Percentiles rank a stretch among this genome's conserved stretches.
Conservation (phyloP, 2,888 invertebrate genomes). For the Synergus japonicus region DNA sequence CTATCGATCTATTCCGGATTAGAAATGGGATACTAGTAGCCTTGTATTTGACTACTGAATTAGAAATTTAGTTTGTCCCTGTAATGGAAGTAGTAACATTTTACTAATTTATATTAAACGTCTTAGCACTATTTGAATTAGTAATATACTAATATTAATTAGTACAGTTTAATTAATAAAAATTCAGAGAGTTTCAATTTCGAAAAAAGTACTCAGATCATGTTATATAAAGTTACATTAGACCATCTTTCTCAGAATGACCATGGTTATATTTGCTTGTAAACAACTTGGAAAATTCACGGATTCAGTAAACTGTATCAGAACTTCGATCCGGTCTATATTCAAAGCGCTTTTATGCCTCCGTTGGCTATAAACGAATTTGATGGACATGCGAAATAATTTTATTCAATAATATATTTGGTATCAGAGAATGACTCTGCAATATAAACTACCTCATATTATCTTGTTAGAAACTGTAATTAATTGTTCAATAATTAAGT, state of each 20-base stretch:
- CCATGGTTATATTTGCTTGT: neutral
- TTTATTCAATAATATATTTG: neutral
- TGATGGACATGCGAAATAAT: neutral
- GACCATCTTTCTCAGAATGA: neutral
- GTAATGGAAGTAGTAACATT: too few relatives aligned
- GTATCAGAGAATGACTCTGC: neutral
- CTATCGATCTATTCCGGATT: too few relatives aligned
- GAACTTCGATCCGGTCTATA: neutral
- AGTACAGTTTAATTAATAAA: too few relatives aligned
- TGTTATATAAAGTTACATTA: constrained; percentile 2
- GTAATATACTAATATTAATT: too few relatives aligned
- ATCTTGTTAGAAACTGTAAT: neutral
- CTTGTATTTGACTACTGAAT: too few relatives aligned
- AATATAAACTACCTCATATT: neutral
- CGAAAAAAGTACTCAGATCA: neutral
- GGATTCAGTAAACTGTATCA: neutral
- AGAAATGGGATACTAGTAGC: too few relatives aligned
- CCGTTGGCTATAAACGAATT: neutral
- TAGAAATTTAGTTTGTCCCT: too few relatives aligned
- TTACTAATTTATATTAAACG: too few relatives aligned
- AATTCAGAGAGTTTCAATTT: too few relatives aligned
- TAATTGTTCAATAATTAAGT: neutral
- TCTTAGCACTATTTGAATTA: too few relatives aligned
- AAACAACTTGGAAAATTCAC: neutral
- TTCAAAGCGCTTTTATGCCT: neutral